Evolutionary conservation across 2,888 invertebrate species (phyloP).

Genomic region (Lasioglossum pauxillum): DNA sequence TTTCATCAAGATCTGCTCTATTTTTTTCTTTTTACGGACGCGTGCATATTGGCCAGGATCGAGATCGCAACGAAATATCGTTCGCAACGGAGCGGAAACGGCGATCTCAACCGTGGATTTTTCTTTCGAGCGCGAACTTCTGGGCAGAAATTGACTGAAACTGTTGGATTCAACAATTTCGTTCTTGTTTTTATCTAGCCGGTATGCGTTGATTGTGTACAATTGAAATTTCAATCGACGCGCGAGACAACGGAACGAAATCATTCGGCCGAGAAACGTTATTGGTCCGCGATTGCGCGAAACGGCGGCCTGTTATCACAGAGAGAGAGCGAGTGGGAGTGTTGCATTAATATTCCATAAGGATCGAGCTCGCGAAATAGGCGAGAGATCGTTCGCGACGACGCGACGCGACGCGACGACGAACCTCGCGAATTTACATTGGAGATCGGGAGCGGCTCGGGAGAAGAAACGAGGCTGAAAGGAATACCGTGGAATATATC

Average conservation of each 20-base stretch:
- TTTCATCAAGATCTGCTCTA: conserved; percentile 7
- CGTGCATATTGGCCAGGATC: neutral
- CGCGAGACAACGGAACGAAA: neutral
- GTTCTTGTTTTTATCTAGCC: neutral
- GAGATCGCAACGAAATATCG: neutral
- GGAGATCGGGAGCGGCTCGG: conserved; percentile 31
- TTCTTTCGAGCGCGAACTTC: neutral
- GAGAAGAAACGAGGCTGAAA: conserved; percentile 37
- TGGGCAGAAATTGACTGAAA: neutral
- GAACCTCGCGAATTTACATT: conserved; percentile 55
- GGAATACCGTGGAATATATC: conserved; percentile 32
- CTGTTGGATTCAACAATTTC: too few species aligned
- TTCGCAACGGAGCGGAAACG: neutral
- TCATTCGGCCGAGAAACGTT: conserved; percentile 9
- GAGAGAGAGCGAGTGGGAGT: neutral
- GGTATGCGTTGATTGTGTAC: neutral
- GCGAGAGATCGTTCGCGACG: conserved; percentile 1
- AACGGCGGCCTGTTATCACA: neutral
- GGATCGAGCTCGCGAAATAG: conserved; percentile 36
- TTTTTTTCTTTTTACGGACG: neutral
- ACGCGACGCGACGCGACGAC: neutral
- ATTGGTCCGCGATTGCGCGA: conserved; percentile 5
- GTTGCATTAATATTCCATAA: conserved; percentile 51
- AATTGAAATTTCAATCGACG: neutral
- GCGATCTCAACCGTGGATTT: neutral